Conservation (phyloP, 2,797 vertebrate genomes). For the Labroides dimidiatus region DNA sequence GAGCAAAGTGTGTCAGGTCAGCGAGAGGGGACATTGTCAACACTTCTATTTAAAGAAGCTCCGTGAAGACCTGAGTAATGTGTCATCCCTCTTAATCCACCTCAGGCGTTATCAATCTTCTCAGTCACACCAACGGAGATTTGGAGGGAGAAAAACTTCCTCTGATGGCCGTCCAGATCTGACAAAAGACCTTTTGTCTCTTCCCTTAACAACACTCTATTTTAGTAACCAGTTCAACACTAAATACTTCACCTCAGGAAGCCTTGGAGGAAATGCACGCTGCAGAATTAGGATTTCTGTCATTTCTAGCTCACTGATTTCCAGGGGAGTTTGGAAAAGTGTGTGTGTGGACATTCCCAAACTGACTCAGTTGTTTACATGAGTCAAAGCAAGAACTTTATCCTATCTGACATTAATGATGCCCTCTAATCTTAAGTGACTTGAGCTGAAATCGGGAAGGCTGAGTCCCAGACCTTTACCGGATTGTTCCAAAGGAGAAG, state of each 20-base stretch:
- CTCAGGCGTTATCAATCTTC: slow-evolving; percentile 64
- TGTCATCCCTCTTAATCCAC: slow-evolving; percentile 59
- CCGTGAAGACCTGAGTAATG: slow-evolving; percentile 26
- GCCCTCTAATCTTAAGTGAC: too few species aligned
- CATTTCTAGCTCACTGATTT: neutral
- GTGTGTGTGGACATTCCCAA: neutral
- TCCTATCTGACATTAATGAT: too few species aligned
- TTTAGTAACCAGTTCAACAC: slow-evolving; percentile 25
- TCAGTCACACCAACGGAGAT: slow-evolving; percentile 43
- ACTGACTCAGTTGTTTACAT: neutral
- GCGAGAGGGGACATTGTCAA: slow-evolving; percentile 19
- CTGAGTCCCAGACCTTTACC: too few species aligned
- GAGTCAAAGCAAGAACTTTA: too few species aligned
- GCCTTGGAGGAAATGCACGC: neutral
- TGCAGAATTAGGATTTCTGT: neutral
- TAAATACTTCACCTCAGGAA: slow-evolving; percentile 1
- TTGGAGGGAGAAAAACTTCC: slow-evolving; percentile 9
- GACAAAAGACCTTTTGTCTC: slow-evolving; percentile 35
- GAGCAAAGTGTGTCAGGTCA: slow-evolving; percentile 28
- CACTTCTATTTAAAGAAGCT: slow-evolving; percentile 47
- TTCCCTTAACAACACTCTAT: slow-evolving; percentile 36
- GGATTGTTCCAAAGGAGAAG: too few species aligned
- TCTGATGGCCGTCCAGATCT: slow-evolving; percentile 52
- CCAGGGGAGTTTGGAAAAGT: too few species aligned
- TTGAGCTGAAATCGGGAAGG: too few species aligned